Conservation (phyloP, 2,797 vertebrate species). For the Trichosurus vulpecula region DNA sequence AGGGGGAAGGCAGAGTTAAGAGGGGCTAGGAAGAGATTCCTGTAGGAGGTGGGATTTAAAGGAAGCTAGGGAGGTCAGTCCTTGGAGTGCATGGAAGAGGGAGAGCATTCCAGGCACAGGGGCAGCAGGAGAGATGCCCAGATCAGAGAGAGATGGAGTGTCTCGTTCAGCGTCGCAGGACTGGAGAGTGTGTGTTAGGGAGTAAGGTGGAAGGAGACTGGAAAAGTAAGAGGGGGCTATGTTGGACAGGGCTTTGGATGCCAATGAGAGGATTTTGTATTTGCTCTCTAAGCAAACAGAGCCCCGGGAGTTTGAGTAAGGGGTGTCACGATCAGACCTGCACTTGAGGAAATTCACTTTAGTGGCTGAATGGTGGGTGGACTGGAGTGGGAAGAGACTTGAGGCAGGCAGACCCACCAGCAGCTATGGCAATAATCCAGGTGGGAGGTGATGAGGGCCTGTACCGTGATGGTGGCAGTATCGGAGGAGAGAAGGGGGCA, state of each 20-base stretch:
- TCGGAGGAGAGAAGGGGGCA: not conserved
- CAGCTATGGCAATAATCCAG: not conserved
- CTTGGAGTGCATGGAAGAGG: not conserved
- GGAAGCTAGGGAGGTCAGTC: not conserved
- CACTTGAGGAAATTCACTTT: not conserved
- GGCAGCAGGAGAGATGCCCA: not conserved
- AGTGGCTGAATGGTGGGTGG: not conserved
- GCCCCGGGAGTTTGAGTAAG: not conserved
- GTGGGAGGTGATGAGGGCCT: not conserved
- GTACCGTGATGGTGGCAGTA: not conserved
- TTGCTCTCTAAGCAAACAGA: not conserved
- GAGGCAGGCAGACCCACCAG: not conserved
- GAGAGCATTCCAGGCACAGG: not conserved
- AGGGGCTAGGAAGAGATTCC: not conserved
- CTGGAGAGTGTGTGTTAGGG: not conserved
- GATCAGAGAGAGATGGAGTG: not conserved
- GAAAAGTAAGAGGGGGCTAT: not conserved
- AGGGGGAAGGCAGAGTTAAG: not conserved
- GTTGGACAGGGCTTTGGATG: not conserved
- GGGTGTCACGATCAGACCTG: not conserved
- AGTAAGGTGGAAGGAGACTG: not conserved
- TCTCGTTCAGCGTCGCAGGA: not conserved
- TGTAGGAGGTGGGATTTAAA: not conserved
- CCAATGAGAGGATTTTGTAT: not conserved
- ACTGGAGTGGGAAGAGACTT: not conserved